Evolutionary conservation across 2,113 vertebrate species (phyloP).

Genomic region (Pangasianodon hypophthalmus): DNA sequence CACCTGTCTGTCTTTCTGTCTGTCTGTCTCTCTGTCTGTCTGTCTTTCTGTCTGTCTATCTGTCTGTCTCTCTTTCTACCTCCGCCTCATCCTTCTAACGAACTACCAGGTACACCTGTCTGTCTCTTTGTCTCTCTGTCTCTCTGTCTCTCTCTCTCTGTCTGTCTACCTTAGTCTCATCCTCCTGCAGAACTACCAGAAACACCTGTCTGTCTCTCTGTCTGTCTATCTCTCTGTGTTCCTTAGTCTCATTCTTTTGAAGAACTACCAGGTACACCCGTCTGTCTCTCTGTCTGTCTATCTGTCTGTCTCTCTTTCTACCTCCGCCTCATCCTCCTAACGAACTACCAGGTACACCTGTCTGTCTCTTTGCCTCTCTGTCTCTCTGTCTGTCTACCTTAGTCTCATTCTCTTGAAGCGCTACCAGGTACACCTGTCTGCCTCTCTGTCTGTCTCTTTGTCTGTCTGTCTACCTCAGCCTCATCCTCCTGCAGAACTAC

Average conservation of each 20-base stretch:
- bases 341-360: slow-evolving; percentile 92
- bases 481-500: slow-evolving; percentile 98
- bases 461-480: slow-evolving; percentile 90
- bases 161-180: neutral
- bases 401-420: slow-evolving; percentile 98
- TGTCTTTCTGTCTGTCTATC: slow-evolving; percentile 82
- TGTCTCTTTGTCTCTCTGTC: neutral
- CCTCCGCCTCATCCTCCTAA: slow-evolving; percentile 98
- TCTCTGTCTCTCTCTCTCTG: neutral
- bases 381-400: slow-evolving; percentile 83
- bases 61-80: too few relatives aligned
- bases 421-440: slow-evolving; percentile 83
- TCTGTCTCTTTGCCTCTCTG: slow-evolving; percentile 1
- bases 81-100: slow-evolving; percentile 98
- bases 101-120: slow-evolving; percentile 89
- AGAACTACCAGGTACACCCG: neutral
- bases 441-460: slow-evolving; percentile 67
- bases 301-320: slow-evolving; percentile 87
- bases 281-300: neutral
- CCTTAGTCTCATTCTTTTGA: too few relatives aligned
- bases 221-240: slow-evolving; percentile 30
- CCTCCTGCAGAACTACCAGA: too few relatives aligned
- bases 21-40: slow-evolving; percentile 67
- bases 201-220: neutral
- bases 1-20: neutral